Percentiles rank a stretch among this genome's conserved stretches.
These are phyloP conservation scores for Cotesia chilonis DNA, from an alignment of 1,140 invertebrate genomes.

Conservation along the genomic window DNA sequence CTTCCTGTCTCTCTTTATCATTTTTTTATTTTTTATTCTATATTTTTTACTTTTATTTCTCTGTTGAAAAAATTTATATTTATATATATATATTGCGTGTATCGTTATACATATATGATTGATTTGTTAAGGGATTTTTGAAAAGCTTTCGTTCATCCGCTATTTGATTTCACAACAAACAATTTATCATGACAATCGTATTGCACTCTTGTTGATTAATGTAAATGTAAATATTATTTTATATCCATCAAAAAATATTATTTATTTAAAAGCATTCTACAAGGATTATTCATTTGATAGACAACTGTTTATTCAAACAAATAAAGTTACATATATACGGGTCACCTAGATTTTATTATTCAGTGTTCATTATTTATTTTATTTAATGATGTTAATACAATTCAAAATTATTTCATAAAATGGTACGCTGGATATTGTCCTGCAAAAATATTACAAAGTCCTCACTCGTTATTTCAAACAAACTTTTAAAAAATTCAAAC, in stretches of 20 bases:
- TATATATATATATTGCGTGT: background rate
- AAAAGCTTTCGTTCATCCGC: constrained; percentile 25
- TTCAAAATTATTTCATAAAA: background rate
- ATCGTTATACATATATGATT: background rate
- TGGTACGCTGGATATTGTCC: too few relatives aligned
- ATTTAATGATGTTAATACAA: constrained; percentile 1
- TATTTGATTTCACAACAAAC: constrained; percentile 25
- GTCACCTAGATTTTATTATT: too few relatives aligned
- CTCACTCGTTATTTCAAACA: background rate
- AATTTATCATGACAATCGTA: constrained; percentile 12
- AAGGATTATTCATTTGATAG: too few relatives aligned
- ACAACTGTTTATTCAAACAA: too few relatives aligned
- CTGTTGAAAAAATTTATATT: background rate
- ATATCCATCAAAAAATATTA: background rate
- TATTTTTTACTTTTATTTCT: too few relatives aligned
- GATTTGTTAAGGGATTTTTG: constrained; percentile 27
- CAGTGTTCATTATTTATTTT: background rate
- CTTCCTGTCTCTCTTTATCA: background rate
- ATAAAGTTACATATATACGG: too few relatives aligned
- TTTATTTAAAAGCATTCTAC: too few relatives aligned
- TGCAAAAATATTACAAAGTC: constrained; percentile 25
- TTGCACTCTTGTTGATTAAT: background rate
- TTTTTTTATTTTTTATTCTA: too few relatives aligned
- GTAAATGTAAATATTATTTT: background rate
- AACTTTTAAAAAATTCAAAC: background rate